Percentiles rank a stretch among this genome's conserved stretches.
These are phyloP conservation scores for Muraenolepis orangiensis DNA, from an alignment of 2,797 vertebrate species.

Conservation along the genomic window DNA sequence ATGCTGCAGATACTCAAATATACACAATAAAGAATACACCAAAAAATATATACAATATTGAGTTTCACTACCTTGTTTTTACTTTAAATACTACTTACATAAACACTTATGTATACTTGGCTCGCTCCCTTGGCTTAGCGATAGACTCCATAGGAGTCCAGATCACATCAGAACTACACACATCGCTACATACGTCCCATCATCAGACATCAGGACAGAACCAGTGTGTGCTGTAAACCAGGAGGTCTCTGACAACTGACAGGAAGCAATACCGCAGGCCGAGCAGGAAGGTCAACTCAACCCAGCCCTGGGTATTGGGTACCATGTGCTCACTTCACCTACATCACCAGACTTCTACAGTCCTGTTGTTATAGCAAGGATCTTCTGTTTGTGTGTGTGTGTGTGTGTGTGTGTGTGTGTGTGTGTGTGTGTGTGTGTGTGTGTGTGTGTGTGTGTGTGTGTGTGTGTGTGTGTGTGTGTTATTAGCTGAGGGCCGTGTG, in stretches of 20 bases:
- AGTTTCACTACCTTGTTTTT: not conserved
- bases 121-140: not conserved
- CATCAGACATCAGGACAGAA: not conserved
- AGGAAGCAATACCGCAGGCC: not conserved
- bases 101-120: too few species aligned
- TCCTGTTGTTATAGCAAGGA: not conserved
- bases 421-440: conserved; percentile 1
- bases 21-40: not conserved
- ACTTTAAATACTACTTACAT: too few species aligned
- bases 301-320: not conserved
- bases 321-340: not conserved
- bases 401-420: not conserved
- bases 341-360: not conserved
- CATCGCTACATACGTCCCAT: conserved; percentile 5
- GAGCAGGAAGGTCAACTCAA: not conserved
- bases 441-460: not conserved
- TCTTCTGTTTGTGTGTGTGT: not conserved
- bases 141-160: not conserved
- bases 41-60: not conserved
- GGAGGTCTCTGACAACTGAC: not conserved
- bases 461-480: conserved; percentile 2
- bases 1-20: not conserved
- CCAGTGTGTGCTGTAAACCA: not conserved
- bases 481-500: conserved; percentile 54
- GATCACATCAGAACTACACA: not conserved